These are phyloP conservation scores for Heterohyrax brucei DNA, from an alignment of 2,797 vertebrate species.

Conservation along the genomic window DNA sequence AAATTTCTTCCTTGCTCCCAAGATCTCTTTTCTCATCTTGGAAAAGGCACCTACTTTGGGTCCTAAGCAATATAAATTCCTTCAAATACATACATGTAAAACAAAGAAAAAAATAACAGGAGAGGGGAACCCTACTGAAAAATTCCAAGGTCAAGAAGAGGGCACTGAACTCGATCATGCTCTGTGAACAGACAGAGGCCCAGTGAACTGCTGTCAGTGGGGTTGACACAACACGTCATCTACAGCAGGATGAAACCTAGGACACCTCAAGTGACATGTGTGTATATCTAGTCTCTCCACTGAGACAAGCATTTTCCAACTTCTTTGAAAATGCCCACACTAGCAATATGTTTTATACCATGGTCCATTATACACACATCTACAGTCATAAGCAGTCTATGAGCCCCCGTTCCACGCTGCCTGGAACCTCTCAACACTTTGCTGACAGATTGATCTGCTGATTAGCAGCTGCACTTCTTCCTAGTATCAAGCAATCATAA, in stretches of 20 bases:
- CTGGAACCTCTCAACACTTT: background rate
- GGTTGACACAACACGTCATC: background rate
- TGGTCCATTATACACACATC: background rate
- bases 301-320: constrained; percentile 23
- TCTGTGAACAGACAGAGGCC: background rate
- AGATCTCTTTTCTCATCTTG: constrained; percentile 27
- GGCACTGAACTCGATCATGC: background rate
- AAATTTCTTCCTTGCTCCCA: background rate
- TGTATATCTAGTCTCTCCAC: background rate
- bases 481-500: constrained; percentile 55
- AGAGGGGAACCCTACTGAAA: background rate
- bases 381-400: background rate
- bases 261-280: background rate
- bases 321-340: background rate
- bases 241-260: background rate
- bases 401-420: background rate
- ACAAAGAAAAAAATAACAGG: background rate
- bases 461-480: background rate
- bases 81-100: background rate
- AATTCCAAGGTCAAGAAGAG: constrained; percentile 45
- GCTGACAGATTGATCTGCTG: background rate
- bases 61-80: constrained; percentile 60
- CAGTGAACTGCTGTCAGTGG: background rate
- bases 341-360: background rate
- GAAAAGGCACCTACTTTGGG: background rate